A percentile compares a stretch with the other conserved stretches of the same genome.
Evolutionary conservation across 2,888 invertebrate species (phyloP).

Genomic region (Linnaemya vulpina): DNA sequence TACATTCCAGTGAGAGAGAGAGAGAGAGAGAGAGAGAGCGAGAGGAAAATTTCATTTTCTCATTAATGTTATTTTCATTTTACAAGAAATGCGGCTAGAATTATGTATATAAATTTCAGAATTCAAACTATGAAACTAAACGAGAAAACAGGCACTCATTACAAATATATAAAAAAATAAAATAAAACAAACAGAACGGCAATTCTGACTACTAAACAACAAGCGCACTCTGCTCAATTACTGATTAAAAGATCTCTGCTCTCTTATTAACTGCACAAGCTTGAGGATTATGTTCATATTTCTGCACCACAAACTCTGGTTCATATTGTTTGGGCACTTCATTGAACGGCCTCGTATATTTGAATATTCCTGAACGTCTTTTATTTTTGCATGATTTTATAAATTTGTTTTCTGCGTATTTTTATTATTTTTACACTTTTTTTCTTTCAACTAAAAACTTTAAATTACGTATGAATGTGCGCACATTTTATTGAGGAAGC

Average conservation of each 20-base stretch:
- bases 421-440: constrained; percentile 1
- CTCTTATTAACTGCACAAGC: background rate
- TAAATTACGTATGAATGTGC: background rate
- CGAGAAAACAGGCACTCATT: too few species aligned
- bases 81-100: too few species aligned
- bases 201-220: background rate
- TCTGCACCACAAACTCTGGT: background rate
- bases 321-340: constrained; percentile 17
- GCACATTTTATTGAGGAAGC: constrained; percentile 38
- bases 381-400: background rate
- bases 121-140: too few species aligned
- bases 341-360: background rate
- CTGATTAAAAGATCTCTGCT: background rate
- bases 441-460: background rate
- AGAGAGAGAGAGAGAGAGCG: too few species aligned
- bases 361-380: background rate
- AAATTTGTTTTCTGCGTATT: background rate
- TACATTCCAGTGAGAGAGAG: too few species aligned
- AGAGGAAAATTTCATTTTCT: too few species aligned
- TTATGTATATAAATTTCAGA: too few species aligned
- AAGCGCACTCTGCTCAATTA: constrained; percentile 1
- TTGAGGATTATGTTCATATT: background rate
- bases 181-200: too few species aligned
- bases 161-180: too few species aligned
- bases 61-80: too few species aligned